Evolutionary conservation across 2,797 vertebrate genomes (phyloP).

Genomic region (Alcedo atthis): DNA sequence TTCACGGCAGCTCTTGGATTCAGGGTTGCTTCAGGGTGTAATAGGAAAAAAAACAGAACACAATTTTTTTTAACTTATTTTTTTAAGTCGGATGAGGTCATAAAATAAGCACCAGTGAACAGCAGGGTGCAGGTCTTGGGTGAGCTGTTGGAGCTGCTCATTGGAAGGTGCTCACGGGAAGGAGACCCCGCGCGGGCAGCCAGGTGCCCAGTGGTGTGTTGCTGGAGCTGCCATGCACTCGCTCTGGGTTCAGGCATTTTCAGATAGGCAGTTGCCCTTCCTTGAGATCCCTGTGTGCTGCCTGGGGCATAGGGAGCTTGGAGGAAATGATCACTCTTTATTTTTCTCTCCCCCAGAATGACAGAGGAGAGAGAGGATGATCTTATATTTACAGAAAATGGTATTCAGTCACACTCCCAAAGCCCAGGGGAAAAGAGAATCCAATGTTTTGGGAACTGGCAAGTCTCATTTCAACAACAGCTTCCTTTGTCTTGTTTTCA

Average conservation of each 20-base stretch:
- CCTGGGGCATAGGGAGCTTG: background rate
- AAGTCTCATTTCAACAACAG: constrained; percentile 11
- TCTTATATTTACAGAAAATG: background rate
- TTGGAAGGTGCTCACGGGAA: too few species aligned
- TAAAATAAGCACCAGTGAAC: background rate
- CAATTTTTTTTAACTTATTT: background rate
- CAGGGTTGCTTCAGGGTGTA: background rate
- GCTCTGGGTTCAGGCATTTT: background rate
- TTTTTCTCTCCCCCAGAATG: background rate
- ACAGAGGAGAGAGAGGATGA: background rate
- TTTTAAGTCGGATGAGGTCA: background rate
- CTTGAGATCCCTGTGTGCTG: background rate
- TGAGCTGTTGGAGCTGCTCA: too few species aligned
- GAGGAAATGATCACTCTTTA: background rate
- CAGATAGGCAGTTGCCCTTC: background rate
- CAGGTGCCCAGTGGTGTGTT: too few species aligned
- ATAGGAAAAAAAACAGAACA: background rate
- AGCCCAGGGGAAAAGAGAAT: background rate
- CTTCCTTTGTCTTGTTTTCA: constrained; percentile 36
- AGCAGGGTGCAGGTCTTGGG: too few species aligned
- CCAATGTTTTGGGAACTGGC: background rate
- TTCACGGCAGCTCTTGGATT: background rate
- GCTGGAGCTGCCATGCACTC: too few species aligned
- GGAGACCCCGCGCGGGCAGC: too few species aligned
- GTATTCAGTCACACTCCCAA: background rate